Percentiles rank a stretch among this genome's conserved stretches.
Conservation (phyloP, 2,797 vertebrate species). For the Onychomys leucogaster region DNA sequence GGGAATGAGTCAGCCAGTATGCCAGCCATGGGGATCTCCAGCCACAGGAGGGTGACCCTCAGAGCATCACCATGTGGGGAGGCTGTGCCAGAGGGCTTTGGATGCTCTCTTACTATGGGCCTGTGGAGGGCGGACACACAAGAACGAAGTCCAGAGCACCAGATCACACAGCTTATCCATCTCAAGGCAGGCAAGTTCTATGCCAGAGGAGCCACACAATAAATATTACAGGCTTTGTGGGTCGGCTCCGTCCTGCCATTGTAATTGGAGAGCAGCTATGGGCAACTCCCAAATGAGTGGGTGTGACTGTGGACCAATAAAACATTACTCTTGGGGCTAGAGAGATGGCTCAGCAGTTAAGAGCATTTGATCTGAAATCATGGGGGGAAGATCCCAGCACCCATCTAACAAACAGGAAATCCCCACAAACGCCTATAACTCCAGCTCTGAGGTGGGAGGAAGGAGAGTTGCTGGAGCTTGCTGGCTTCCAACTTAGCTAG, state of each 20-base stretch:
- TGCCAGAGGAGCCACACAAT: not conserved
- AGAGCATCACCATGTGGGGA: too few species aligned
- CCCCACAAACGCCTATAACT: not conserved
- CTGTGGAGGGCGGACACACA: too few species aligned
- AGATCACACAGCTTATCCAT: not conserved
- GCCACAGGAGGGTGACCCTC: fast-evolving
- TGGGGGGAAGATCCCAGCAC: not conserved
- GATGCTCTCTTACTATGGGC: not conserved
- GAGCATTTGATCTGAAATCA: not conserved
- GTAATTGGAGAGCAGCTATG: not conserved
- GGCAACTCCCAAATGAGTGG: not conserved
- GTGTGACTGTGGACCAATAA: not conserved
- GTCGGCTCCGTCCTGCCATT: not conserved
- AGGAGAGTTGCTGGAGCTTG: not conserved
- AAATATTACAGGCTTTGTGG: not conserved
- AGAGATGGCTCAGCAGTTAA: not conserved
- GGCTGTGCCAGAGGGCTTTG: not conserved
- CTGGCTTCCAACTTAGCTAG: not conserved
- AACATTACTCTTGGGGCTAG: not conserved
- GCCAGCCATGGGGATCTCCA: too few species aligned
- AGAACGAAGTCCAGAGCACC: not conserved
- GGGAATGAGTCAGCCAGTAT: not conserved
- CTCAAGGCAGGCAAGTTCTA: not conserved
- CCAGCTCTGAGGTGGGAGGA: not conserved
- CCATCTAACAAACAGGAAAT: not conserved